Conservation (phyloP, 2,888 invertebrate species). For the Liposcelis brunnea region DNA sequence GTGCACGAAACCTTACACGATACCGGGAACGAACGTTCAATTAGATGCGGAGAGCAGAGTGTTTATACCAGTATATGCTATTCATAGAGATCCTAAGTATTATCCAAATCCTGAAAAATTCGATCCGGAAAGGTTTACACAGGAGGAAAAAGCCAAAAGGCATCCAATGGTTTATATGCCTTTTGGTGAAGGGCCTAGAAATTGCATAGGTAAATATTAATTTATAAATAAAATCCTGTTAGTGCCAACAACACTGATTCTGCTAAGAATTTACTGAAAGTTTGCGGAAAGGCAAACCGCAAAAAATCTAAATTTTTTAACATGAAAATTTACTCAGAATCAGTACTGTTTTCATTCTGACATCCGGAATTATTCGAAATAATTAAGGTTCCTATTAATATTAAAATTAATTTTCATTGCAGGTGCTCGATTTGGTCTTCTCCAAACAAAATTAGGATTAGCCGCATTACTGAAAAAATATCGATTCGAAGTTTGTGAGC, state of each 20-base stretch:
- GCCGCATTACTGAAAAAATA: constrained; percentile 11
- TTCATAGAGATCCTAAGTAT: constrained; percentile 23
- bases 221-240: too few relatives aligned
- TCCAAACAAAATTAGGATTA: constrained; percentile 13
- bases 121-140: constrained; percentile 23
- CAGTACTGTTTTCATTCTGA: too few relatives aligned
- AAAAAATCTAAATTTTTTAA: too few relatives aligned
- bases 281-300: too few relatives aligned
- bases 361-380: neutral
- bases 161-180: constrained; percentile 19
- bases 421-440: constrained; percentile 9
- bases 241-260: neutral
- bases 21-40: constrained; percentile 18
- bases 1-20: constrained; percentile 18
- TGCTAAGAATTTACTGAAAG: neutral
- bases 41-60: constrained; percentile 18
- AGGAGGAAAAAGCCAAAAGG: constrained; percentile 17
- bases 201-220: constrained; percentile 17
- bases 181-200: constrained; percentile 20
- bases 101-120: constrained; percentile 23
- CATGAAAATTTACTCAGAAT: too few relatives aligned
- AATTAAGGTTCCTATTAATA: neutral
- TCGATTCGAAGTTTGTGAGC: constrained; percentile 10
- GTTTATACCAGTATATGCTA: constrained; percentile 18
- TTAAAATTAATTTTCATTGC: neutral